phyloP scores from a whole-genome alignment of 2,888 invertebrate species.

The Brachyptera risi region DNA sequence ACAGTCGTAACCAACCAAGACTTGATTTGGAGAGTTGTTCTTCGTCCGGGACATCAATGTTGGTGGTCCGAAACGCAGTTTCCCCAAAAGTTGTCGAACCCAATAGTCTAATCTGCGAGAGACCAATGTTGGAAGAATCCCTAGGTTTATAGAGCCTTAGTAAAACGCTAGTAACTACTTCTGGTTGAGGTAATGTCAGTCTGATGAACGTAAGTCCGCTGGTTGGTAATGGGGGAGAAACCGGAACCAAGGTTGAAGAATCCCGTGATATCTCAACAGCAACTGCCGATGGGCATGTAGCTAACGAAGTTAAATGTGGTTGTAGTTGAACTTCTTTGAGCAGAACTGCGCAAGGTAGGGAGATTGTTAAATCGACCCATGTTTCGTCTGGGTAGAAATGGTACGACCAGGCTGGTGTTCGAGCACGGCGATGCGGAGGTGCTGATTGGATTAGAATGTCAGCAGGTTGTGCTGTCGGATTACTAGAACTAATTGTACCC shows the following conservation, averaged over 20 bases:
- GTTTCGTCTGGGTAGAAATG: constrained; percentile 90
- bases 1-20: constrained; percentile 78
- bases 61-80: constrained; percentile 41
- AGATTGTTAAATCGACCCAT: constrained; percentile 81
- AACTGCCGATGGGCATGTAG: constrained; percentile 85
- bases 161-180: constrained; percentile 80
- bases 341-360: constrained; percentile 82
- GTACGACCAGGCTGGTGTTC: constrained; percentile 93
- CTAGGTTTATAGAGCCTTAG: constrained; percentile 76
- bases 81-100: constrained; percentile 84
- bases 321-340: constrained; percentile 67
- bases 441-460: constrained; percentile 81
- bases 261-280: constrained; percentile 81
- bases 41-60: constrained; percentile 49
- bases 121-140: constrained; percentile 84
- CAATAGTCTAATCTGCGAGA: constrained; percentile 79
- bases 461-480: constrained; percentile 83
- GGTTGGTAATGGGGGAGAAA: constrained; percentile 80
- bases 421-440: constrained; percentile 76
- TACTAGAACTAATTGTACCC: constrained; percentile 72
- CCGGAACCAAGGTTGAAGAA: constrained; percentile 70
- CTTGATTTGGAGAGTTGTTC: constrained; percentile 57
- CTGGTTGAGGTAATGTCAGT: constrained; percentile 74
- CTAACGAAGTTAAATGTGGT: constrained; percentile 78
- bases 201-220: constrained; percentile 85